Percentiles rank a stretch among this genome's conserved stretches.
Conservation (phyloP, 2,113 vertebrate genomes). For the Otocyon megalotis region DNA sequence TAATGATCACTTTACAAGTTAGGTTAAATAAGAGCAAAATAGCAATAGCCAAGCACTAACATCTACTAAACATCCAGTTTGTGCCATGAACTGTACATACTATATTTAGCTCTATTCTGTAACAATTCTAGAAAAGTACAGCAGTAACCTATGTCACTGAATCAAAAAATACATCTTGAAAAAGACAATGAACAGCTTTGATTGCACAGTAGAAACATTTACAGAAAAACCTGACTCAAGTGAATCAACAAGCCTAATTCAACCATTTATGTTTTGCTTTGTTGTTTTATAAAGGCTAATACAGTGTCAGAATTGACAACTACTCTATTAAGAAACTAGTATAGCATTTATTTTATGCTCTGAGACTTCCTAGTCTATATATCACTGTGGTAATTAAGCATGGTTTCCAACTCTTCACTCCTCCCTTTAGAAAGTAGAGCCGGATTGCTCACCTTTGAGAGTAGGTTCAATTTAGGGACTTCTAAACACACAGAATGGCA, state of each 20-base stretch:
- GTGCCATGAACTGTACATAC: background rate
- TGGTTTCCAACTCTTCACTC: background rate
- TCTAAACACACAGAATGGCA: background rate
- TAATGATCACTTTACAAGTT: background rate
- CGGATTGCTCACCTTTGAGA: background rate
- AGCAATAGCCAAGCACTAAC: background rate
- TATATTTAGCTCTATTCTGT: background rate
- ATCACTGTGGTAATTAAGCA: background rate
- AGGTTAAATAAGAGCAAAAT: background rate
- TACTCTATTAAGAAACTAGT: background rate
- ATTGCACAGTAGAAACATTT: background rate
- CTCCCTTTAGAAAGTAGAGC: background rate
- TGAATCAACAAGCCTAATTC: background rate
- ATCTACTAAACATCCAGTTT: background rate
- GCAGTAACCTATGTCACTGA: background rate
- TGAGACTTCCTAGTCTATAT: background rate
- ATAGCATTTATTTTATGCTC: background rate
- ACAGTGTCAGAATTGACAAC: background rate
- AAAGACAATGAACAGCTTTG: background rate
- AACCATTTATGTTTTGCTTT: background rate
- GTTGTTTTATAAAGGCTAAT: background rate
- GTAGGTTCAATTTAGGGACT: background rate
- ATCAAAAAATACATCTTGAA: constrained; percentile 8
- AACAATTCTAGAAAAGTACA: background rate
- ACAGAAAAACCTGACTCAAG: background rate